Evolutionary conservation across 2,888 invertebrate genomes (phyloP).

Genomic region (Sarcophaga rosellei): DNA sequence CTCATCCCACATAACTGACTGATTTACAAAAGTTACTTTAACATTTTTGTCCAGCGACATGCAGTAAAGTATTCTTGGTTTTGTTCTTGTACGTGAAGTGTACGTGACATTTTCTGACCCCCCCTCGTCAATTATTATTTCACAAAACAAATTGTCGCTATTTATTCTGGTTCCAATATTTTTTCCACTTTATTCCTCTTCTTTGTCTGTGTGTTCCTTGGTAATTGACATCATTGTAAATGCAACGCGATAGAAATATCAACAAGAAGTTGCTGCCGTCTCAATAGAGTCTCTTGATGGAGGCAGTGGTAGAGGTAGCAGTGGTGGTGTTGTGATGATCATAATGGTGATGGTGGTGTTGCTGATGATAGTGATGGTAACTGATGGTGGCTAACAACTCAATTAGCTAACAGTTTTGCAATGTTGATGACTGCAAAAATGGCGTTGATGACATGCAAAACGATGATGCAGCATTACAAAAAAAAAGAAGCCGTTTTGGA

Average conservation of each 20-base stretch:
- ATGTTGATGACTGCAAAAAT: constrained; percentile 61
- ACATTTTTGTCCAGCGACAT: neutral
- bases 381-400: constrained; percentile 73
- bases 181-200: neutral
- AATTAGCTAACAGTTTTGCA: constrained; percentile 75
- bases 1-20: too few relatives aligned
- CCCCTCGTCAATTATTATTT: neutral
- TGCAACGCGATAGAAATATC: neutral
- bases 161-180: neutral
- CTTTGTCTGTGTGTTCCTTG: neutral
- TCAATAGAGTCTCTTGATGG: neutral
- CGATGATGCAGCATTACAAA: constrained; percentile 39
- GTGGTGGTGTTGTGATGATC: neutral
- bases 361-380: neutral
- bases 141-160: neutral
- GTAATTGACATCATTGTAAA: neutral
- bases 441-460: constrained; percentile 67
- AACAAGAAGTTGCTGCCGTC: neutral
- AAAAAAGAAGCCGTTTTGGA: neutral
- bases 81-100: neutral
- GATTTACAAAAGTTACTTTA: neutral
- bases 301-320: constrained; percentile 4
- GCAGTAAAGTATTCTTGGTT: neutral
- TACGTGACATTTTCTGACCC: neutral
- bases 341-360: neutral